Percentiles rank a stretch among this genome's conserved stretches.
phyloP scores from a whole-genome alignment of 2,888 invertebrate genomes.

The Dromius quadrimaculatus region DNA sequence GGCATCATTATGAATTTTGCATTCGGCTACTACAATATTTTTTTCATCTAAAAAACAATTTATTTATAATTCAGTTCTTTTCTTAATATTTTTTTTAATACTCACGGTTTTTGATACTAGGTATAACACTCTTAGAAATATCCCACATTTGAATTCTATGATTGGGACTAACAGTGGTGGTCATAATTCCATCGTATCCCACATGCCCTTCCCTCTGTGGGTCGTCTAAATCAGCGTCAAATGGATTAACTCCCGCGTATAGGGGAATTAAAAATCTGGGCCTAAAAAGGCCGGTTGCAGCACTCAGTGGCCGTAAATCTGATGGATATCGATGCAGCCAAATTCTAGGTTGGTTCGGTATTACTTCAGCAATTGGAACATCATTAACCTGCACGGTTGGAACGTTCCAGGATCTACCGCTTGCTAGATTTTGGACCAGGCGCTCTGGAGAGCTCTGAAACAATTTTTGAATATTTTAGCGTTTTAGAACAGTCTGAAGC shows the following conservation, averaged over 20 bases:
- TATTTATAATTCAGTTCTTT: not conserved
- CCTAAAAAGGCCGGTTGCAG: conserved; percentile 61
- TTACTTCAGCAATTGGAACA: conserved; percentile 66
- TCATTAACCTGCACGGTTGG: conserved; percentile 75
- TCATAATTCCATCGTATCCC: conserved; percentile 63
- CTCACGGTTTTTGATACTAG: conserved; percentile 81
- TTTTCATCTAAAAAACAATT: conserved; percentile 70
- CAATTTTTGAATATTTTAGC: not conserved
- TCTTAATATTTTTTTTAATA: conserved; percentile 53
- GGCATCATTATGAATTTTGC: conserved; percentile 89
- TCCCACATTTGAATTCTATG: conserved; percentile 90
- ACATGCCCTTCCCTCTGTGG: conserved; percentile 59
- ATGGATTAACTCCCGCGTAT: conserved; percentile 67
- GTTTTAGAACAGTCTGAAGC: too few relatives aligned
- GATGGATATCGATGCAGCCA: conserved; percentile 60
- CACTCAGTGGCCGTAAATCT: conserved; percentile 58
- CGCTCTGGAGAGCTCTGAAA: conserved; percentile 45
- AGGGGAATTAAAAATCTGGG: conserved; percentile 66
- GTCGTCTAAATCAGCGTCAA: conserved; percentile 65
- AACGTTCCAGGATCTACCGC: conserved; percentile 61
- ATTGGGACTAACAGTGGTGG: conserved; percentile 74
- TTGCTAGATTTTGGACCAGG: conserved; percentile 13
- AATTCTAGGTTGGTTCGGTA: conserved; percentile 41
- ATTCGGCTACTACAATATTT: conserved; percentile 83
- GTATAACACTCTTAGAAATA: conserved; percentile 78